These are phyloP conservation scores for Thryonomys swinderianus DNA, from an alignment of 2,113 vertebrate genomes.

Conservation along the genomic window DNA sequence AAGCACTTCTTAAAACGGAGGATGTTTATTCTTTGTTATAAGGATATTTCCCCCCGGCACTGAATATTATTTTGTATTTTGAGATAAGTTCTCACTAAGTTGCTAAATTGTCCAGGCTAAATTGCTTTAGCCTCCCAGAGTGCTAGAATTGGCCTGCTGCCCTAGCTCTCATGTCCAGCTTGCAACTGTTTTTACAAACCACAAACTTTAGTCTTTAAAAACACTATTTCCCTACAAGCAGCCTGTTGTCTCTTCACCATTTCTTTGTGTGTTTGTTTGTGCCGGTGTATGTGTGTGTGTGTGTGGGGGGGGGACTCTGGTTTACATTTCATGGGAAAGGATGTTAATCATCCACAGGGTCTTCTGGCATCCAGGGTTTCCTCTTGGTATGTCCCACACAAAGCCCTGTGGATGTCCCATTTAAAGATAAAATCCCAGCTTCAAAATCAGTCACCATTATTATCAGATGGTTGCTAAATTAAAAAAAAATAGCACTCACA, in stretches of 20 bases:
- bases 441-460: conserved; percentile 36
- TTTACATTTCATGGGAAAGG: not conserved
- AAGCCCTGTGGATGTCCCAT: not conserved
- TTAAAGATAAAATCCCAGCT: conserved; percentile 31
- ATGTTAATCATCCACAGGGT: not conserved
- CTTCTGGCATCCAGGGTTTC: not conserved
- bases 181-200: conserved; percentile 38
- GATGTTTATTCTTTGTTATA: not conserved
- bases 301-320: not conserved
- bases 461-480: conserved; percentile 27
- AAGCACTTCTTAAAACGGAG: not conserved
- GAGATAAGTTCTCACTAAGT: not conserved
- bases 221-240: not conserved
- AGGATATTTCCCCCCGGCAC: not conserved
- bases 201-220: not conserved
- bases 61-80: not conserved
- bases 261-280: not conserved
- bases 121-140: not conserved
- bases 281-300: accelerated
- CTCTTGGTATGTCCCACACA: not conserved
- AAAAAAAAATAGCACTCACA: not conserved
- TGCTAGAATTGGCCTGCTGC: not conserved
- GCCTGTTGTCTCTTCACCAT: not conserved
- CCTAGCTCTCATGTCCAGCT: not conserved
- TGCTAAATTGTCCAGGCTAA: not conserved